Evolutionary conservation across 2,888 invertebrate genomes (phyloP).

Genomic region (Alentia gelatinosa): DNA sequence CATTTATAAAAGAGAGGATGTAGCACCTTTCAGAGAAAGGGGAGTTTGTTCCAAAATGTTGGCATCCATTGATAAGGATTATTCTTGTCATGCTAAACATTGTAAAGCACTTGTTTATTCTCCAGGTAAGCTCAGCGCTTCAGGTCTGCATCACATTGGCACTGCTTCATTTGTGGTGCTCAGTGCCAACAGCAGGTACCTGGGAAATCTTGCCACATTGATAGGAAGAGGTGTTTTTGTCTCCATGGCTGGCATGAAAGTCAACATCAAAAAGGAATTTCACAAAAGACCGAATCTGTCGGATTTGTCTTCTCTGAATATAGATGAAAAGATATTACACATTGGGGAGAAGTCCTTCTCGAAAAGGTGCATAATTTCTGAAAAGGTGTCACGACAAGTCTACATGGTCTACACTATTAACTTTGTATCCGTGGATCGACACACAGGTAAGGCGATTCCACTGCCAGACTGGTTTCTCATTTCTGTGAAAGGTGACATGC

Average conservation of each 20-base stretch:
- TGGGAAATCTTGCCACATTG: background rate
- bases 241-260: background rate
- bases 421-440: background rate
- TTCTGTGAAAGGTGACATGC: background rate
- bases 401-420: background rate
- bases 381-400: background rate
- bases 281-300: background rate
- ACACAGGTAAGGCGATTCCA: background rate
- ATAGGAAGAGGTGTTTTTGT: background rate
- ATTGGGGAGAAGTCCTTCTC: background rate
- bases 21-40: too few relatives aligned
- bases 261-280: background rate
- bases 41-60: too few relatives aligned
- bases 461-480: background rate
- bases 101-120: too few relatives aligned
- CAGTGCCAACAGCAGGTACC: background rate
- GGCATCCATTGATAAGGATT: too few relatives aligned
- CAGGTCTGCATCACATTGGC: background rate
- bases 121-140: background rate
- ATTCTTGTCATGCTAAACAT: too few relatives aligned
- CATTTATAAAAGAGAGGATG: too few relatives aligned
- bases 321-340: background rate
- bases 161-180: background rate
- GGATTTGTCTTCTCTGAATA: background rate
- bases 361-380: background rate